Evolutionary conservation across 2,888 invertebrate genomes (phyloP), one percentile per base, ranked within the genome.

Genomic region (Cosmorhoe ocellata): DNA sequence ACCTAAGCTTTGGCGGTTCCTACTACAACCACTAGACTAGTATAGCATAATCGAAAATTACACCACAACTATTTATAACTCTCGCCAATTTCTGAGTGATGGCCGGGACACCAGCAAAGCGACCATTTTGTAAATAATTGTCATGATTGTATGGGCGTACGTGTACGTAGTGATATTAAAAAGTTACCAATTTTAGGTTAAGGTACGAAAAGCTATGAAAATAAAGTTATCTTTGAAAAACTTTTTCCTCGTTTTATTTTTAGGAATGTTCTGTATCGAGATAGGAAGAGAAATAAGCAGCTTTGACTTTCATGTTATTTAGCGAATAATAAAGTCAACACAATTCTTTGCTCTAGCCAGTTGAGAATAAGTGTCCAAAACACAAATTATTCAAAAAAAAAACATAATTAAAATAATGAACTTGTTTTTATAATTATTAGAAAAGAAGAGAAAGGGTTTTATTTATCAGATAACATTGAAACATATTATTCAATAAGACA

Each of bases 141-240:
- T 80, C 76, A 79, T 83, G 81, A 79, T 80, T 84, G 84, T 79
- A 76, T 77, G 84, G 67, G 74, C 81, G 84, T 83, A 81, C 79
- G 76, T 79, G 82, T 83, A 81, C 79, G 74, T 80, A 84, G 88
- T 89, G 88, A 89, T 88, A 80, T 59, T 76, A 81, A 83, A 78
- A 81, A 71, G 88, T 87, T 89, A 88, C 88, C 89, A 87, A 58
- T 79, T 81, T 72, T 82, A 82, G 84, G 72, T 76, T 86, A 87
- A 85, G 87, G 79, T 56, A 59, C 42, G 58, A 52, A 57, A 81
- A 81, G 69, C 75, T 75, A 80, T 71, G 76, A 79, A 78, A 81
- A 76, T 71, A 74, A 78, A 76, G 71, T 39, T 34, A 24, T 71
- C 71, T 61, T 66, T 69, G 67, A 65, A 68, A 65, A 64, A 58